A percentile compares a stretch with the other conserved stretches of the same genome.
Evolutionary conservation across 2,797 vertebrate species (phyloP).

Genomic region (Miichthys miiuy): DNA sequence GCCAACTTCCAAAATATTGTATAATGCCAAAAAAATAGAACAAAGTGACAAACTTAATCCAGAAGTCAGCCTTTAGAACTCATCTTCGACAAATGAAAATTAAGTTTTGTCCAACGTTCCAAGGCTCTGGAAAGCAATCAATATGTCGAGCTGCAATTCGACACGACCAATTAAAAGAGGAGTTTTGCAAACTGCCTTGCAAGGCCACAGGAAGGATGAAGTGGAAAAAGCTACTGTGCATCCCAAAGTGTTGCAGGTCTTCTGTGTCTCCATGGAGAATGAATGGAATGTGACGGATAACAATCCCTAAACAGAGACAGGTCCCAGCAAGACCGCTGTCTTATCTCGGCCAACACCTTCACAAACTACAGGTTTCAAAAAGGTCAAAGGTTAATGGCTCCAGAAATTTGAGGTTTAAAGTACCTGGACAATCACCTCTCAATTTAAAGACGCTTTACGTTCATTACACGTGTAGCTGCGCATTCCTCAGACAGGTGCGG

Average conservation of each 20-base stretch:
- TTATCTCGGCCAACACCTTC: neutral
- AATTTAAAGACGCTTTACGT: constrained; percentile 1
- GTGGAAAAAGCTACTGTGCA: neutral
- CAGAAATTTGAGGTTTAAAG: constrained; percentile 3
- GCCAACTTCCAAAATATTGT: neutral
- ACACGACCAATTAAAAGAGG: too few relatives aligned
- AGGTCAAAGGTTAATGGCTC: constrained; percentile 20
- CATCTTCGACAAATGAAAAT: neutral
- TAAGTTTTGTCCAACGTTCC: neutral
- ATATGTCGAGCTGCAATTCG: too few relatives aligned
- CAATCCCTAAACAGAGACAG: neutral
- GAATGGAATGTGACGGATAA: constrained; percentile 35
- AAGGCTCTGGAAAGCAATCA: neutral
- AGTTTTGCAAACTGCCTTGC: neutral
- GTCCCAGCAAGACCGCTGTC: neutral
- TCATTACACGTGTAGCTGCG: neutral
- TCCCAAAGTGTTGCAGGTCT: neutral
- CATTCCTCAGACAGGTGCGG: neutral
- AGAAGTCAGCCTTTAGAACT: neutral
- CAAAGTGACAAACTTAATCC: neutral
- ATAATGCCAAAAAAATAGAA: neutral
- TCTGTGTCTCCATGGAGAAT: constrained; percentile 3
- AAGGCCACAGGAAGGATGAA: neutral
- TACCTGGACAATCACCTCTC: neutral
- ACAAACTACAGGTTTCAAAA: constrained; percentile 2